These are phyloP conservation scores for Acipenser ruthenus DNA, from an alignment of 2,797 vertebrate genomes.

Conservation along the genomic window DNA sequence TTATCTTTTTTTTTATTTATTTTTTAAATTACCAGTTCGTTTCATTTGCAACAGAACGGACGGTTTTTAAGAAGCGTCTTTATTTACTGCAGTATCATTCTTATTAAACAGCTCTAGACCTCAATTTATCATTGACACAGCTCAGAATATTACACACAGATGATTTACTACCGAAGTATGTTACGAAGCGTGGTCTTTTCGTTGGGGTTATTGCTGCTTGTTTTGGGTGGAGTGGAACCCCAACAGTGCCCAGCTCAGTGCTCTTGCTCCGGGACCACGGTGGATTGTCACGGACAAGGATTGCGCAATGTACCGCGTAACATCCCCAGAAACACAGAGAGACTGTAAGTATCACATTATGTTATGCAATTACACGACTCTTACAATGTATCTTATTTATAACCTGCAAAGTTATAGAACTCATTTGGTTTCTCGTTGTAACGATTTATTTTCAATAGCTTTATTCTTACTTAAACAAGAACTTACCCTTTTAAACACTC, in stretches of 20 bases:
- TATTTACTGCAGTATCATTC: background rate
- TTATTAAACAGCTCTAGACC: background rate
- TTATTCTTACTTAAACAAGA: too few species aligned
- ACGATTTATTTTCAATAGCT: too few species aligned
- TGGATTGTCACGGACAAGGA: slow-evolving; percentile 93
- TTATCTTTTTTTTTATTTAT: background rate
- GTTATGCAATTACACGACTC: too few species aligned
- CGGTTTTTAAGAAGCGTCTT: too few species aligned
- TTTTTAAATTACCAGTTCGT: too few species aligned
- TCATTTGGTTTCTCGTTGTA: too few species aligned
- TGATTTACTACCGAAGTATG: background rate
- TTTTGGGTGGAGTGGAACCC: slow-evolving; percentile 58
- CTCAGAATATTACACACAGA: background rate
- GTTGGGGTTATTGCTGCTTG: slow-evolving; percentile 39
- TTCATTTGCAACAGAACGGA: too few species aligned
- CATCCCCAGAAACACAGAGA: slow-evolving; percentile 87
- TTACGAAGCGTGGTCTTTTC: too few species aligned
- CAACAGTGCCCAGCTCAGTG: slow-evolving; percentile 90
- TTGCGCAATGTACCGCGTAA: slow-evolving; percentile 86
- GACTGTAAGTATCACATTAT: slow-evolving; percentile 74
- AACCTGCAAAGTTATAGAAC: too few species aligned
- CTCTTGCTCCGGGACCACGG: slow-evolving; percentile 87
- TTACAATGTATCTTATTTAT: too few species aligned
- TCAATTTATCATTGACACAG: background rate
- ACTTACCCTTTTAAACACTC: too few species aligned